phyloP scores from a whole-genome alignment of 2,888 invertebrate genomes.

The Ametastegia equiseti region DNA sequence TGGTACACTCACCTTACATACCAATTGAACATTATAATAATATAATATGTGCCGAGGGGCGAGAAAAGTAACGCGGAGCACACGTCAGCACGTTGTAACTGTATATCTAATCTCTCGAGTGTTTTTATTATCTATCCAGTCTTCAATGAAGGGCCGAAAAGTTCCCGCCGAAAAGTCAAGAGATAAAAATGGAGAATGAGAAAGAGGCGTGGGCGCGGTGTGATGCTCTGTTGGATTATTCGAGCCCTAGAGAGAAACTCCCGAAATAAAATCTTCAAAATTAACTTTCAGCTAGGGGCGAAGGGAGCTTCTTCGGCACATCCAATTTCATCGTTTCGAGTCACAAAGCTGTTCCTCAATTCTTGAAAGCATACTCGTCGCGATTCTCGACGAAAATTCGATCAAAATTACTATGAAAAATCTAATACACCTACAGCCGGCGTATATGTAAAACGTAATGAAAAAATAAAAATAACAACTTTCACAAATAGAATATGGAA shows the following conservation, averaged over 20 bases:
- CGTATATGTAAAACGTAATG: not conserved
- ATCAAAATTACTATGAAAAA: not conserved
- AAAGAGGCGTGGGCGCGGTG: not conserved
- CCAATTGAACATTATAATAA: too few relatives aligned
- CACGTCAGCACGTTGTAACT: slow-evolving; percentile 3
- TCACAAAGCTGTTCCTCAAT: not conserved
- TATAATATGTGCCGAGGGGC: not conserved
- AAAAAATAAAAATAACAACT: not conserved
- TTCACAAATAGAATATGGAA: too few relatives aligned
- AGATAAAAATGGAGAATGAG: not conserved
- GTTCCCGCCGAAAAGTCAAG: not conserved
- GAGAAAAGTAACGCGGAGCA: slow-evolving; percentile 8
- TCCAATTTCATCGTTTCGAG: slow-evolving; percentile 6
- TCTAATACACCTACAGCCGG: not conserved
- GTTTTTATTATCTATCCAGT: not conserved
- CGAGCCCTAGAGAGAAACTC: not conserved
- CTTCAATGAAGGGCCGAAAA: not conserved
- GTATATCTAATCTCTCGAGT: slow-evolving; percentile 24
- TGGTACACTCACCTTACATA: too few relatives aligned
- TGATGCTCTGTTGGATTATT: not conserved
- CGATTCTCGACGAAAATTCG: not conserved
- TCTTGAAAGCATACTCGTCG: not conserved
- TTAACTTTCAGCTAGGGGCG: not conserved
- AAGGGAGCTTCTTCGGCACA: slow-evolving; percentile 6
- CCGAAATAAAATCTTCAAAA: slow-evolving; percentile 21